A percentile compares a stretch with the other conserved stretches of the same genome.
Conservation (phyloP, 2,113 vertebrate species). For the Ctenodactylus gundi region DNA sequence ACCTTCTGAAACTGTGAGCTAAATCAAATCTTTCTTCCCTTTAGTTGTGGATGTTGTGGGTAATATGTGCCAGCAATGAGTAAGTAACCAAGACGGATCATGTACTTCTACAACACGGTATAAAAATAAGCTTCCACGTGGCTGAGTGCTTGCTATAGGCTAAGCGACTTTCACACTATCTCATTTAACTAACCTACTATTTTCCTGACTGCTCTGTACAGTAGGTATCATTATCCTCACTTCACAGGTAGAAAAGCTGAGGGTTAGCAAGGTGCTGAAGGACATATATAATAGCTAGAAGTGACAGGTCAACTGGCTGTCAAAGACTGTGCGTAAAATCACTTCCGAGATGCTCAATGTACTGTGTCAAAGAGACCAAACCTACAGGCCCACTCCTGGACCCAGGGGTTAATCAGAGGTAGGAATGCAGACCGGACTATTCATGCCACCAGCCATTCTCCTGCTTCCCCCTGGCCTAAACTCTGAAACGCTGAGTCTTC, state of each 20-base stretch:
- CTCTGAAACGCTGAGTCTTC: constrained; percentile 1
- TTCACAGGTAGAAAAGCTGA: neutral
- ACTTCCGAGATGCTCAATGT: neutral
- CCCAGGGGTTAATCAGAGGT: neutral
- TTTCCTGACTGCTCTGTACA: neutral
- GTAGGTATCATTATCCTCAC: neutral
- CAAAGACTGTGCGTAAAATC: neutral
- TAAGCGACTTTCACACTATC: neutral
- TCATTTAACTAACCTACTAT: neutral
- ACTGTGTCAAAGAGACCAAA: neutral
- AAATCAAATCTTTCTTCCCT: too few relatives aligned
- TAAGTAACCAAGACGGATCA: too few relatives aligned
- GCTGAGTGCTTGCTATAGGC: neutral
- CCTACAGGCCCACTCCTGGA: neutral
- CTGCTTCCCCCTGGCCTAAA: neutral
- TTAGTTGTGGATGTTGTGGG: too few relatives aligned
- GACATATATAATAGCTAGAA: neutral
- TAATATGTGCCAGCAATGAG: too few relatives aligned
- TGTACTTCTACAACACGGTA: neutral
- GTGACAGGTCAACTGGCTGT: neutral
- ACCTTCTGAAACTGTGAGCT: too few relatives aligned
- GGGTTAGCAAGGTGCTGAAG: neutral
- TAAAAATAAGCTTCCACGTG: neutral
- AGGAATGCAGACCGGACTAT: neutral
- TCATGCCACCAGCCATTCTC: neutral